Evolutionary conservation across 2,888 invertebrate species (phyloP).

Genomic region (Blastobasis adustella): DNA sequence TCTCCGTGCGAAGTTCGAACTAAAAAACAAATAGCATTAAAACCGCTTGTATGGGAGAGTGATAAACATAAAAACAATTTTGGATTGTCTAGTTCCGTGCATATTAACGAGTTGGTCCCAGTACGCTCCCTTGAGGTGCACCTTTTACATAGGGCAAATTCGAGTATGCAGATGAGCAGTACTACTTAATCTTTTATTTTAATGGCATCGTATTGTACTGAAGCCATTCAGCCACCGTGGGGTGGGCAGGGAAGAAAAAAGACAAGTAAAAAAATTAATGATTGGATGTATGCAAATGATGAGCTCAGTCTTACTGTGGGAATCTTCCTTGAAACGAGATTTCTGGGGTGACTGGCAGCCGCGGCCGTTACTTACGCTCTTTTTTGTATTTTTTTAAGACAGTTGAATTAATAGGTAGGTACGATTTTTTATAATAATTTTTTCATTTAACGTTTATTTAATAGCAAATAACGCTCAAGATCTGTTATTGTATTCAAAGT

Average conservation of each 20-base stretch:
- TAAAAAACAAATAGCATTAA: conserved; percentile 67
- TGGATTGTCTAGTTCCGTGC: conserved; percentile 53
- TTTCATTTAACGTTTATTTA: too few relatives aligned
- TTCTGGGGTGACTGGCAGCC: conserved; percentile 25
- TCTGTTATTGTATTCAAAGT: too few relatives aligned
- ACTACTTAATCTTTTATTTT: conserved; percentile 72
- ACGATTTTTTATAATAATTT: too few relatives aligned
- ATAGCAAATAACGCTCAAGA: too few relatives aligned
- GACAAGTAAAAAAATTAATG: conserved; percentile 57
- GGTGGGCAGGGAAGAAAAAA: conserved; percentile 47
- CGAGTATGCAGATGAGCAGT: conserved; percentile 62
- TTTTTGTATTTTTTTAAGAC: conserved; percentile 1
- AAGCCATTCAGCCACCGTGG: conserved; percentile 49
- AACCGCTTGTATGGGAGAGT: conserved; percentile 62
- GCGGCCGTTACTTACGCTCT: conserved; percentile 20
- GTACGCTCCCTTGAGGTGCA: conserved; percentile 43
- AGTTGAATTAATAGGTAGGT: too few relatives aligned
- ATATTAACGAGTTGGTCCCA: conserved; percentile 49
- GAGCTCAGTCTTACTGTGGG: conserved; percentile 47
- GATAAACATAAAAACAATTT: conserved; percentile 66
- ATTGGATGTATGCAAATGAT: conserved; percentile 62
- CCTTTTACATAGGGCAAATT: conserved; percentile 55
- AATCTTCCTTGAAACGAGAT: conserved; percentile 25
- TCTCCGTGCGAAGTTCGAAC: conserved; percentile 67
- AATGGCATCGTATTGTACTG: conserved; percentile 68